Conservation (phyloP, 2,888 invertebrate species). For the Sicus ferrugineus region DNA sequence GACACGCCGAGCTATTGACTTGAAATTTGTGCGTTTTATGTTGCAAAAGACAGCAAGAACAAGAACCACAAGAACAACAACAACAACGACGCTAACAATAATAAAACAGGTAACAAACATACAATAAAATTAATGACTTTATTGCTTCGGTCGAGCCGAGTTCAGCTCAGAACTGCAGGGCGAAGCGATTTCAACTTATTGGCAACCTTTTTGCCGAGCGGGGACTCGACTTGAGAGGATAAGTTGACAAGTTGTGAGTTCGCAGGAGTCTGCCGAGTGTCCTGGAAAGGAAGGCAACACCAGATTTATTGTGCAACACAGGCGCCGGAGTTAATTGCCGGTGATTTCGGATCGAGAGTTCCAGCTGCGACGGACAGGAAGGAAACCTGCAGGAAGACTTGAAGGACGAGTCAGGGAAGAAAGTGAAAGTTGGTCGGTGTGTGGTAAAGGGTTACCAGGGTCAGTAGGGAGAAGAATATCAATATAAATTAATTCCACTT, state of each 20-base stretch:
- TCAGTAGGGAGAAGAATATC: too few relatives aligned
- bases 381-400: not conserved
- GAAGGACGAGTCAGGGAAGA: not conserved
- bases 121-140: conserved; percentile 51
- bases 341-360: too few relatives aligned
- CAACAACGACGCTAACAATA: not conserved
- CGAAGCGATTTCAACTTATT: not conserved
- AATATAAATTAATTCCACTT: too few relatives aligned
- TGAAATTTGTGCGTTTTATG: conserved; percentile 30
- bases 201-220: not conserved
- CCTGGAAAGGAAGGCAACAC: not conserved
- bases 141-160: conserved; percentile 42
- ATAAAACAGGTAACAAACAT: conserved; percentile 35
- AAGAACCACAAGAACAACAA: not conserved
- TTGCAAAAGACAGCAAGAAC: not conserved
- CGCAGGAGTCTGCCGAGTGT: too few relatives aligned
- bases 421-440: not conserved
- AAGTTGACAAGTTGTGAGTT: too few relatives aligned
- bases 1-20: conserved; percentile 53
- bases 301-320: conserved; percentile 10
- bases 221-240: too few relatives aligned
- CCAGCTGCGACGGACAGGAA: not conserved
- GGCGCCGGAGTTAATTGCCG: conserved; percentile 16
- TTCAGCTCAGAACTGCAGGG: too few relatives aligned
- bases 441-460: not conserved